phyloP scores from a whole-genome alignment of 2,113 vertebrate genomes.

The Rattus norvegicus region DNA sequence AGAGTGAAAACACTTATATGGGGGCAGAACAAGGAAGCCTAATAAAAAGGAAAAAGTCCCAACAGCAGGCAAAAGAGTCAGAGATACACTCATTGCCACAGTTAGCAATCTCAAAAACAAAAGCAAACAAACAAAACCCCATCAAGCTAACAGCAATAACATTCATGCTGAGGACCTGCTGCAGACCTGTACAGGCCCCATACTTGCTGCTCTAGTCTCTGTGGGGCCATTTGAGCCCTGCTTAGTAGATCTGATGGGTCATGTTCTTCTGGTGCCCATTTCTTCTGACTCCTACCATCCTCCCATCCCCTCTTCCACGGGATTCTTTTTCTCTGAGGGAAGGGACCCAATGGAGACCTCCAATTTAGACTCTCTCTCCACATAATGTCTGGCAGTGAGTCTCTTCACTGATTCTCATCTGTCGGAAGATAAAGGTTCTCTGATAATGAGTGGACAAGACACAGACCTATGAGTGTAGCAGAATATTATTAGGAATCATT shows the following conservation, averaged over 20 bases:
- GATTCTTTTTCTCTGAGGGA: not conserved
- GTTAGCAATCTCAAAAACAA: not conserved
- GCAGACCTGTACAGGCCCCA: not conserved
- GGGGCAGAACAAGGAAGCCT: not conserved
- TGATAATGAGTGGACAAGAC: not conserved
- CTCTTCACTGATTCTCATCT: not conserved
- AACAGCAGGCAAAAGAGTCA: not conserved
- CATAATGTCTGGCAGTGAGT: not conserved
- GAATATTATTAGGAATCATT: not conserved
- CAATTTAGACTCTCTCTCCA: not conserved
- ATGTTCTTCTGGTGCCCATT: too few species aligned
- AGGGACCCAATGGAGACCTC: not conserved
- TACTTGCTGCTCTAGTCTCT: not conserved
- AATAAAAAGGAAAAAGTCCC: not conserved
- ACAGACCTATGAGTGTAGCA: not conserved
- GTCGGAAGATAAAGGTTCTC: not conserved
- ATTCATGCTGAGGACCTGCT: not conserved
- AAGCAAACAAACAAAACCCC: too few species aligned
- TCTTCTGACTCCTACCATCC: too few species aligned
- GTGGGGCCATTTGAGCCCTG: too few species aligned
- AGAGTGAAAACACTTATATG: not conserved
- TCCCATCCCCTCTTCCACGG: not conserved
- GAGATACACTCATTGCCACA: not conserved
- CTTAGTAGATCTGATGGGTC: not conserved
- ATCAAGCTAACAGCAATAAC: not conserved